Conservation (phyloP, 2,113 vertebrate species). For the Turdus rufiventris region DNA sequence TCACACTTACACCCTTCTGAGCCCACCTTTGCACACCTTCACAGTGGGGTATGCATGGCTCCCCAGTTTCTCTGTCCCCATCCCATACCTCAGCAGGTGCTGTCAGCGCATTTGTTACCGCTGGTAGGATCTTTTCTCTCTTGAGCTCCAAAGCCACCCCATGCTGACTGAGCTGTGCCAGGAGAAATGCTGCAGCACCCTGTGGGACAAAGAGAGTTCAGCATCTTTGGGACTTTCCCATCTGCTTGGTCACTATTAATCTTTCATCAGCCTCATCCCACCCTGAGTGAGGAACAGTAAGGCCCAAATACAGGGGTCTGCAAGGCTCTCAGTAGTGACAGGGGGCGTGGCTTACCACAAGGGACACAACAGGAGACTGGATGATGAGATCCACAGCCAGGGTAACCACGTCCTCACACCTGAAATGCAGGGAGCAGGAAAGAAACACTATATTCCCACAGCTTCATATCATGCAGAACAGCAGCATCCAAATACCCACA, state of each 20-base stretch:
- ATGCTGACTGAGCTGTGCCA: constrained; percentile 63
- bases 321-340: neutral
- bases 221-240: neutral
- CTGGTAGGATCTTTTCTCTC: constrained; percentile 48
- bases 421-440: constrained; percentile 28
- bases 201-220: constrained; percentile 7
- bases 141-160: constrained; percentile 51
- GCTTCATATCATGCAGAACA: neutral
- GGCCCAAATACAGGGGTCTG: neutral
- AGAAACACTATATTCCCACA: neutral
- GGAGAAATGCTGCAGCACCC: constrained; percentile 70
- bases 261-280: neutral
- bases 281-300: neutral
- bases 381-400: constrained; percentile 53
- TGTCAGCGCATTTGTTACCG: neutral
- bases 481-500: neutral
- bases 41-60: neutral
- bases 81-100: constrained; percentile 65
- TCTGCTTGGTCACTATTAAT: neutral
- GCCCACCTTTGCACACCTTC: neutral
- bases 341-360: constrained; percentile 56
- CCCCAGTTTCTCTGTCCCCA: neutral
- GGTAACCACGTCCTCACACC: constrained; percentile 55
- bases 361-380: constrained; percentile 40
- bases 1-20: neutral